Evolutionary conservation across 2,888 invertebrate genomes (phyloP), one percentile per base, ranked within the genome.

Genomic region (Drosophila prolongata): DNA sequence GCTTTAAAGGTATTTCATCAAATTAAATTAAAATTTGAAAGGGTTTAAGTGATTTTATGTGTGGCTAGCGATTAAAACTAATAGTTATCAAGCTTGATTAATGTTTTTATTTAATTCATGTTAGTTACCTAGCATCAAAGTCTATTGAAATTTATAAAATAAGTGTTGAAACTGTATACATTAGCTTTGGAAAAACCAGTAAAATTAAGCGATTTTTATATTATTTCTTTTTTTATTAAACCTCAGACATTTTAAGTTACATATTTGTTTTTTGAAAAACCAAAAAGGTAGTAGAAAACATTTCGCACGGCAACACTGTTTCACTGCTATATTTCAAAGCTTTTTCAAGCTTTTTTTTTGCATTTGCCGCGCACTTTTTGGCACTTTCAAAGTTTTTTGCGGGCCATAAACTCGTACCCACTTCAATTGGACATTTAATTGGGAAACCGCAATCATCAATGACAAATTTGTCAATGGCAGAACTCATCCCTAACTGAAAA

Each of bases 401-500:
- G 54, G 54, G n/a, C 11, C n/a, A 68, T 40, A 67, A 47, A 44
- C 46, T 47, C 40, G 46, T 35, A 14, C 6, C 35, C 19, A 35
- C 46, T 47, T 47, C 13, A 68, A 49, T 56, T 55, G 47, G 46
- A 35, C 35, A 55, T 19, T 55, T 27, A 55, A 66, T 66, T 67
- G 40, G 24, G 24, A 55, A 67, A 47, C 38, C 19, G 66, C 66
- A 35, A 67, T 43, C 68, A 57, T 65, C 74, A 76, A 58, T 56
- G 67, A 67, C 64, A 55, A 75, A 68, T 80, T 59, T 64, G 65
- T 43, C 61, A 73, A 73, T 70, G 69, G 58, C 52, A 62, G 73
- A 76, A 66, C 64, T 52, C 60, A 61, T 61, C 60, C 74, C 50
- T 10, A 34, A 34, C 24, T 14, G 16, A 6, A 13, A 37, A 54